Evolutionary conservation across 2,797 vertebrate species (phyloP), one percentile per base, ranked within the genome.

Genomic region (Ctenochaetus hawaiiensis): DNA sequence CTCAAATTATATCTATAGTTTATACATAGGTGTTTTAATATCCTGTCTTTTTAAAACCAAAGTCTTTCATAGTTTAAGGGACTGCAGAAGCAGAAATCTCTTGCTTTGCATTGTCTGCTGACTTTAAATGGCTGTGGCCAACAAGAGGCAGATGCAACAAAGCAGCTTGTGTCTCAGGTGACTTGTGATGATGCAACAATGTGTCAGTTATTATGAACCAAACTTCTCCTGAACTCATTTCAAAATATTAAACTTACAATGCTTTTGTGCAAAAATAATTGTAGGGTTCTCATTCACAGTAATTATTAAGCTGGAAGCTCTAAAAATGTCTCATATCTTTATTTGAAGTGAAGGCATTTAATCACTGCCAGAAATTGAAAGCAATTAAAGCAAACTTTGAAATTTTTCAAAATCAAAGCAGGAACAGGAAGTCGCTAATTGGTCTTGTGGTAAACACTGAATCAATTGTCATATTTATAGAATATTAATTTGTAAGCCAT

Each of bases 381-480:
- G 23, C 23, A 30, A 8, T 13, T 16, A 23, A 34, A 43, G 23
- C 17, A 39, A 79, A 54, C 8, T 48, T 18, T 52, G 22, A n/a
- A 10, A 39, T 20, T 56, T 41, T 49, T 6, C 43, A 56, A 54
- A 7, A 59, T 14, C 26, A 22, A 17, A 37, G 45, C n/a, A 12
- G 23, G 16, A 18, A 18, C 39, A 64, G 51, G 16, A 56, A 47
- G 18, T n/a, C n/a, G 1, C 43, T 60, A 39, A 67, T n/a, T 30
- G 53, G 58, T 41, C 41, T 30, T 61, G 57, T n/a, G 56, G 18
- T 49, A 1, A 2, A 26, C 22, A 48, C 8, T 14, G 4, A 75
- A 54, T 51, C 58, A 26, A 39, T 34, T 70, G 30, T 47, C 59
- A 72, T 13, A 49, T 6, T 30, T 52, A 63, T 22, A 47, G 8